Evolutionary conservation across 2,888 invertebrate genomes (phyloP).

Genomic region (Chorisops tibialis): DNA sequence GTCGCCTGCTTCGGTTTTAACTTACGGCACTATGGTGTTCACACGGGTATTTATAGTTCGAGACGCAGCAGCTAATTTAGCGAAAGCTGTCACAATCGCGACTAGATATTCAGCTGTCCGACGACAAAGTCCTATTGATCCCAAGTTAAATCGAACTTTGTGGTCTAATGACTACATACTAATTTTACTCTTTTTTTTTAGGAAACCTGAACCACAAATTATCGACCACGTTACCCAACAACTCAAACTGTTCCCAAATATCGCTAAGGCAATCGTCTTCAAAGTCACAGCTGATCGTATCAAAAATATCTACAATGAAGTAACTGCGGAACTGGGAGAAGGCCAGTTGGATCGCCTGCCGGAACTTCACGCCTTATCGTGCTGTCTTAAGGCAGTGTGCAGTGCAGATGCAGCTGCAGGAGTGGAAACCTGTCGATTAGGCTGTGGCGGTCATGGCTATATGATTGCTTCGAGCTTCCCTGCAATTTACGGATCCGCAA

Average conservation of each 20-base stretch:
- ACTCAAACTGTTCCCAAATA: slow-evolving; percentile 81
- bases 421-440: slow-evolving; percentile 81
- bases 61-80: slow-evolving; percentile 72
- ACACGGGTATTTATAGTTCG: slow-evolving; percentile 81
- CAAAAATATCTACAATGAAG: slow-evolving; percentile 82
- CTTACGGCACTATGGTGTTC: slow-evolving; percentile 84
- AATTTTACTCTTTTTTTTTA: slow-evolving; percentile 44
- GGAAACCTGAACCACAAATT: slow-evolving; percentile 83
- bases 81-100: slow-evolving; percentile 84
- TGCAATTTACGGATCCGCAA: slow-evolving; percentile 74
- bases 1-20: slow-evolving; percentile 76
- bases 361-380: slow-evolving; percentile 82
- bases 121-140: slow-evolving; percentile 81
- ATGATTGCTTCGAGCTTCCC: slow-evolving; percentile 85
- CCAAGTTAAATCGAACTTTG: slow-evolving; percentile 57
- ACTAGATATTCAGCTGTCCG: slow-evolving; percentile 87
- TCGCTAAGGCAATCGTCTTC: slow-evolving; percentile 79
- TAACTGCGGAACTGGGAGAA: slow-evolving; percentile 73
- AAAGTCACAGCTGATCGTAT: slow-evolving; percentile 70
- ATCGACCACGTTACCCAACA: slow-evolving; percentile 93
- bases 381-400: slow-evolving; percentile 86
- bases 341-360: slow-evolving; percentile 80
- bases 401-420: slow-evolving; percentile 71
- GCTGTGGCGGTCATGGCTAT: slow-evolving; percentile 96
- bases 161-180: neutral